Evolutionary conservation across 2,888 invertebrate genomes (phyloP).

Genomic region (Saturnia pavonia): DNA sequence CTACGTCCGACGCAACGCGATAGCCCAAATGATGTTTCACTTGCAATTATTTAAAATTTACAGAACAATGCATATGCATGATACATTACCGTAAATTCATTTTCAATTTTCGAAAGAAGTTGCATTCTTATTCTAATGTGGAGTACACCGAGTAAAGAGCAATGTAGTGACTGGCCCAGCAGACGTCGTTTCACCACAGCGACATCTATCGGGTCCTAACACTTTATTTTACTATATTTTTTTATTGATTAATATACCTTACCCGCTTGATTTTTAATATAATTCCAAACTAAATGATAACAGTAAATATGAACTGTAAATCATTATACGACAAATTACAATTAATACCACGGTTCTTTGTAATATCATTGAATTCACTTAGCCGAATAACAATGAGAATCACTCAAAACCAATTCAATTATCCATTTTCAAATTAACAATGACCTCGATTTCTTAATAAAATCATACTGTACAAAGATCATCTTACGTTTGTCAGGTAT

Average conservation of each 20-base stretch:
- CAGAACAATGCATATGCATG: conserved; percentile 34
- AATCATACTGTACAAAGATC: background rate
- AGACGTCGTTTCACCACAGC: too few species aligned
- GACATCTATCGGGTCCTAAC: too few species aligned
- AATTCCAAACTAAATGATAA: too few species aligned
- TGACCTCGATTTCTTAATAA: background rate
- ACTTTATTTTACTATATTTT: too few species aligned
- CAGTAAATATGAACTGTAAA: background rate
- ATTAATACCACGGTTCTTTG: background rate
- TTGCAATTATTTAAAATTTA: conserved; percentile 33
- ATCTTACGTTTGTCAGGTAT: conserved; percentile 14
- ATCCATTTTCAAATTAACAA: conserved; percentile 17
- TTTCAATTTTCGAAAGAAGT: background rate
- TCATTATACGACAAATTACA: background rate
- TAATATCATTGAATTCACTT: conserved; percentile 9
- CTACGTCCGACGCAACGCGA: background rate
- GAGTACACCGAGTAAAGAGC: too few species aligned
- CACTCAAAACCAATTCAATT: conserved; percentile 34
- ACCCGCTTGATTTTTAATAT: too few species aligned
- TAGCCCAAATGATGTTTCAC: conserved; percentile 1
- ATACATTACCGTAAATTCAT: conserved; percentile 24
- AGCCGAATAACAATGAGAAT: conserved; percentile 26
- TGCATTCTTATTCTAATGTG: too few species aligned
- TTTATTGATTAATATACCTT: too few species aligned
- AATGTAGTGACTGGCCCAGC: too few species aligned